Evolutionary conservation across 1,140 invertebrate species (phyloP).

Genomic region (Idris sp.): DNA sequence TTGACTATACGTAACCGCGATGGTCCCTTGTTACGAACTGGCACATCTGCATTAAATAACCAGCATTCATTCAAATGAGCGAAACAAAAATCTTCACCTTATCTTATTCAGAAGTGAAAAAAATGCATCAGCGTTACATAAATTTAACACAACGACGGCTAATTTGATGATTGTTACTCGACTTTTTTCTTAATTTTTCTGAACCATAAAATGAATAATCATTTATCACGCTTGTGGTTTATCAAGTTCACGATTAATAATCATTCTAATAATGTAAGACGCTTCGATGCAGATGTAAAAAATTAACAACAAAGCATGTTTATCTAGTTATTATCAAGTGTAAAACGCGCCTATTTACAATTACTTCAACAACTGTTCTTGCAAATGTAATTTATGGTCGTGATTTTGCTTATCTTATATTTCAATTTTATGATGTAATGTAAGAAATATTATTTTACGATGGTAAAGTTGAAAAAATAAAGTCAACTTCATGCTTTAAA

Average conservation of each 20-base stretch:
- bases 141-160: slow-evolving; percentile 26
- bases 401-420: slow-evolving; percentile 31
- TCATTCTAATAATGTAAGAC: slow-evolving; percentile 3
- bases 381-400: slow-evolving; percentile 35
- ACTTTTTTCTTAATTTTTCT: slow-evolving; percentile 14
- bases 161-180: slow-evolving; percentile 37
- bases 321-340: slow-evolving; percentile 26
- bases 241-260: slow-evolving; percentile 36
- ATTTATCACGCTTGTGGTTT: slow-evolving; percentile 23
- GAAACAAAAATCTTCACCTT: slow-evolving; percentile 17
- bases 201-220: slow-evolving; percentile 23
- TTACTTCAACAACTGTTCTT: slow-evolving; percentile 22
- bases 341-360: slow-evolving; percentile 42
- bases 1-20: slow-evolving; percentile 52
- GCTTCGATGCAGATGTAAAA: slow-evolving; percentile 6
- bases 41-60: slow-evolving; percentile 53
- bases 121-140: slow-evolving; percentile 13
- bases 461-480: too few relatives aligned
- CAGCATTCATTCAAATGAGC: slow-evolving; percentile 13
- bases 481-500: too few relatives aligned
- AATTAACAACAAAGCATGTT: slow-evolving; percentile 35
- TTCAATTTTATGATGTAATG: slow-evolving; percentile 42
- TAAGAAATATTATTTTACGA: too few relatives aligned
- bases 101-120: slow-evolving; percentile 17
- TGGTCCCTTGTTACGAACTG: slow-evolving; percentile 41